Evolutionary conservation across 1,140 invertebrate species (phyloP), one percentile per base, ranked within the genome.

Genomic region (Ips typographus): DNA sequence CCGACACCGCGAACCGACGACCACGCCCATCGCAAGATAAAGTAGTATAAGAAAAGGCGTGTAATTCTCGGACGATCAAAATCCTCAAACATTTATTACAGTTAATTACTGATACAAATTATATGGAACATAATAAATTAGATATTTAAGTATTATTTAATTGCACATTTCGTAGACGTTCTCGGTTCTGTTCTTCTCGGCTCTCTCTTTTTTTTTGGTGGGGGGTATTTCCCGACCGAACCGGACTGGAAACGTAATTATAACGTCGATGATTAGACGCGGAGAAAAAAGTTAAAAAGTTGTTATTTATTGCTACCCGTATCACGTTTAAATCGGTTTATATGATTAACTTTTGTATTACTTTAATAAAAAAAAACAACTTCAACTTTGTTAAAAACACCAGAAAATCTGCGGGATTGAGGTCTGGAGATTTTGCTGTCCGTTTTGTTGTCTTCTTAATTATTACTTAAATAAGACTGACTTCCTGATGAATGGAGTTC

Each of bases 131-230:
- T 74, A 77, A 77, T 77, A 77, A 77, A 77, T 77, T 76, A 77
- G 75, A 71, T 74, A 77, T 73, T 67, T 77, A 77, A 77, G 75
- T 77, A 77, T 73, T 74, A 76, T 77, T 77, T 77, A 77, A 77
- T 77, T 77, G 76, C 69, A 76, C 64, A 73, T 67, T 68, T 60
- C 61, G 65, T 49, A 51, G 65, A 43, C 43, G 43, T 43, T 22
- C 22, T 22, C 22, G 22, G 22, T 22, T 22, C 22, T 60, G 56
- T 68, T 59, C 37, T 42, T 37, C 22, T 36, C 40, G 4, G 40
- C 57, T 43, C 51, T 56, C 8, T 40, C 62, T 55, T 65, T 40
- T 5, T 37, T 55, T 36, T 55, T 36, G 52, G 52, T 6, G 44
- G 52, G 37, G 8, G 8, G 6, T 55, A 22, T 55, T 55, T 55